Base-by-base conservation (phyloP, 2,888 invertebrate genomes). In the Perizoma flavofasciatum region DNA sequence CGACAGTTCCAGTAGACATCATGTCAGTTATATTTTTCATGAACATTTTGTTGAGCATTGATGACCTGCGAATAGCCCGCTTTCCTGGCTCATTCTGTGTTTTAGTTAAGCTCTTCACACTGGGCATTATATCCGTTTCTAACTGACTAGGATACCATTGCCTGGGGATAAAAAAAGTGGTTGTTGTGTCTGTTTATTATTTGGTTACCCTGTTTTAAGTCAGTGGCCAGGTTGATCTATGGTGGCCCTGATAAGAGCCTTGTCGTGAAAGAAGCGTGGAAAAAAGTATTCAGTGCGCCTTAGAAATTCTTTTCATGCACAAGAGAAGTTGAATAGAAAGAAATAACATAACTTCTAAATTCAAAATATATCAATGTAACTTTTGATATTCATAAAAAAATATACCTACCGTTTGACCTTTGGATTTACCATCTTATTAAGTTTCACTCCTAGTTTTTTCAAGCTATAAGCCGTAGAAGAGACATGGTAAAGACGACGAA, bases 11-110 rank as follows among this genome's bases (percentile, higher is more conserved):
- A 0, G 95, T 95, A 0, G 96, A 94, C 93, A 97, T 93, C 39
- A 96, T 83, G 79, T 96, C 97, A 0, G 96, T 96, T 6, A 97
- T 94, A 61, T 96, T 92, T 71, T 94, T 93, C 96, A 97, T 97
- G 73, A 97, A 97, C 50, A 97, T 77, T 83, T 96, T 96, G 79
- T 97, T 97, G 1, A 97, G 83, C 65, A 96, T 94, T 0, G 93
- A 86, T 32, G 94, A 87, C 71, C 97, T 92, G 44, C 95, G 93
- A 0, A 86, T 82, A 7, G 93, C 93, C 8, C 90, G 87, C 49
- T 94, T 93, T 8, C 91, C 89, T 35, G 93, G 93, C 56, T 93
- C 92, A 71, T 89, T 81, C 58, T 88, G 81, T 11, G 88, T 88
- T 71, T 88, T 92, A 1, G 87, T 82, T 35, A 92, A 70, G 66